Base-by-base conservation (phyloP, 2,797 vertebrate species). In the Aldrovandia affinis region DNA sequence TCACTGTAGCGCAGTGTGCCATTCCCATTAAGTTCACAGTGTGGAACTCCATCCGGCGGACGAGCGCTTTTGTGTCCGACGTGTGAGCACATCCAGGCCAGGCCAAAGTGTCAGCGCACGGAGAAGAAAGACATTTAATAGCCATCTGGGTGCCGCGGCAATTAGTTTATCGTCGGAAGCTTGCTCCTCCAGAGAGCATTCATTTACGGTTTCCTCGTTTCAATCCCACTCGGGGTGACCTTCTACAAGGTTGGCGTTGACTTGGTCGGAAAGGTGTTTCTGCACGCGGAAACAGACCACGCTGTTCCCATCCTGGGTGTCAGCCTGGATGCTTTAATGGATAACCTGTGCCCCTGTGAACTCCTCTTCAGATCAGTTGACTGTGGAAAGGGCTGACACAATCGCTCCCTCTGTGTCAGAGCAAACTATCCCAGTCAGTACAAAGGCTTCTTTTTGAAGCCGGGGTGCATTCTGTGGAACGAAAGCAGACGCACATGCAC, bases 141-240 rank as follows among this genome's bases (percentile, higher is more conserved):
- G 78, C 28, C 52, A 18, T 20, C 52, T 9, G 6, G 78, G 79
- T 42, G 33, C 50, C 22, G 33, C 15, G 42, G 28, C 28, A 80
- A 80, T 80, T 80, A 80, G 33, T 57, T 30, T 50, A 7, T 25
- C 18, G 59, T 80, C 79, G 39, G 59, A 80, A 57, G 78, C 28
- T 20, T 54, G 28, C 57, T 80, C 54, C 78, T 55, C 54, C n/a
- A 80, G 36, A 80, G 28, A 18, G 30, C 33, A 36, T 18, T 80
- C 55, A 57, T 25, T 44, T 39, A 75, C 36, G n/a, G 70, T n/a
- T 44, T 44, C 36, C 70, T 22, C 44, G 7, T 75, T 75, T 39
- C 22, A 25, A 25, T 75, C 70, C 20, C 70, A 0, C 9, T 75
- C 70, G 0, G 70, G 44, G 3, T 75, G 70, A 44, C 39, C 39